A percentile compares a stretch with the other conserved stretches of the same genome.
Conservation (phyloP, 2,113 vertebrate species). For the Paracanthobrama guichenoti region DNA sequence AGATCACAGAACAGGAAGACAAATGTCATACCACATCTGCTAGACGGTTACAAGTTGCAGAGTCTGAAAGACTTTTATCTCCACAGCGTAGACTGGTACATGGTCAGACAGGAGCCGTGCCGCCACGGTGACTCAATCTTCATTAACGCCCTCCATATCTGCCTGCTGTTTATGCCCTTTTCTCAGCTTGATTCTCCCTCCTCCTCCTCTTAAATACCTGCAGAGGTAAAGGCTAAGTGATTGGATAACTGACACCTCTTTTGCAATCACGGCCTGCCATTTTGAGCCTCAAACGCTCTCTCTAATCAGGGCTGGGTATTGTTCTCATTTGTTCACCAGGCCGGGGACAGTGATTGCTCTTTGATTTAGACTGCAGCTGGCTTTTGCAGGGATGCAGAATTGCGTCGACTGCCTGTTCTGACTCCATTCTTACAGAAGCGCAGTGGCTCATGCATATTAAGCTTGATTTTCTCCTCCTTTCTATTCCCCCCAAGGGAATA, state of each 20-base stretch:
- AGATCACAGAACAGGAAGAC: slow-evolving; percentile 12
- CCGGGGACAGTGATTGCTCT: slow-evolving; percentile 35
- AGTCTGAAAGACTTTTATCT: slow-evolving; percentile 13
- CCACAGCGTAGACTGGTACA: background rate
- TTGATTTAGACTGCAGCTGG: slow-evolving; percentile 36
- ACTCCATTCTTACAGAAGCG: background rate
- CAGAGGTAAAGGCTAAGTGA: slow-evolving; percentile 45
- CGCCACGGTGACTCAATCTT: slow-evolving; percentile 26
- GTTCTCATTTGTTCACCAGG: slow-evolving; percentile 38
- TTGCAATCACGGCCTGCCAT: slow-evolving; percentile 38
- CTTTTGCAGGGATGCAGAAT: background rate
- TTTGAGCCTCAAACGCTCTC: slow-evolving; percentile 12
- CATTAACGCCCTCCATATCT: slow-evolving; percentile 30
- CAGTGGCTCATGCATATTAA: slow-evolving; percentile 8
- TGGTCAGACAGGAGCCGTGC: background rate
- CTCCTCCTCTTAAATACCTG: slow-evolving; percentile 32
- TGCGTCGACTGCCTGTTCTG: background rate
- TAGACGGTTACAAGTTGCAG: background rate
- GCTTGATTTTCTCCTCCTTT: background rate
- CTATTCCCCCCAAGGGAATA: too few relatives aligned
- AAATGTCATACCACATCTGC: background rate
- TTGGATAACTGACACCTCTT: slow-evolving; percentile 43
- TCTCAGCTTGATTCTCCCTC: slow-evolving; percentile 18
- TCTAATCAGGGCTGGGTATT: slow-evolving; percentile 37
- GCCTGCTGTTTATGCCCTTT: slow-evolving; percentile 40